Base-by-base conservation (phyloP, 2,888 invertebrate genomes). In the Boloria selene region DNA sequence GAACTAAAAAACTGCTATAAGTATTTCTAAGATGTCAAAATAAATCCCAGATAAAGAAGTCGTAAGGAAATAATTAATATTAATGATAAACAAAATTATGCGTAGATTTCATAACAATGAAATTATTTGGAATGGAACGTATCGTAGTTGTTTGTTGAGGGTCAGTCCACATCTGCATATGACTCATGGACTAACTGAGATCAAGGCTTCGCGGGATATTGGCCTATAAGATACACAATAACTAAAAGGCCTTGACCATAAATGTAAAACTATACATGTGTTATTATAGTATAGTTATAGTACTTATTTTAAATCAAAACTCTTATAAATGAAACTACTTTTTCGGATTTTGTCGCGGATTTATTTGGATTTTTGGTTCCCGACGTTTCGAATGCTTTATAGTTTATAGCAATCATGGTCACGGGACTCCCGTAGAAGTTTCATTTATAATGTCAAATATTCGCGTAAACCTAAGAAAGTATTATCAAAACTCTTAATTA, bases 161-260 rank as follows among this genome's bases (percentile, higher is more conserved):
- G 44, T 50, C 65, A 50, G 45, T 61, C 52, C 56, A 61, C 47
- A 66, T 71, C 38, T 72, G 70, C 61, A 65, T 68, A 68, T 73
- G 72, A 72, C 50, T 72, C 71, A 71, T 64, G 14, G 60, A 42
- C 61, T 26, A 55, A 69, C 74, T 67, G 76, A 84, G 80, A 83
- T 84, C 84, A 84, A 85, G 84, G 83, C 74, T 81, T 76, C 74
- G 38, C 78, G 77, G 83, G 84, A 77, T 80, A 81, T 81, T 82
- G 83, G 80, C 85, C 85, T 85, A 81, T 77, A 78, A 58, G 14
- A 58, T 53, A 59, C 31, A 38, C 31, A 38, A 38, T 38, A 38
- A 10, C 1, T 38, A 38, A 58, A 67, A 47, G 56, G 62, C 53
- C 56, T 26, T 62, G 26, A n/a, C 13, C 49, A 59, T 31, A 59